Evolutionary conservation across 2,113 vertebrate species (phyloP).

Genomic region (Madoqua kirkii): DNA sequence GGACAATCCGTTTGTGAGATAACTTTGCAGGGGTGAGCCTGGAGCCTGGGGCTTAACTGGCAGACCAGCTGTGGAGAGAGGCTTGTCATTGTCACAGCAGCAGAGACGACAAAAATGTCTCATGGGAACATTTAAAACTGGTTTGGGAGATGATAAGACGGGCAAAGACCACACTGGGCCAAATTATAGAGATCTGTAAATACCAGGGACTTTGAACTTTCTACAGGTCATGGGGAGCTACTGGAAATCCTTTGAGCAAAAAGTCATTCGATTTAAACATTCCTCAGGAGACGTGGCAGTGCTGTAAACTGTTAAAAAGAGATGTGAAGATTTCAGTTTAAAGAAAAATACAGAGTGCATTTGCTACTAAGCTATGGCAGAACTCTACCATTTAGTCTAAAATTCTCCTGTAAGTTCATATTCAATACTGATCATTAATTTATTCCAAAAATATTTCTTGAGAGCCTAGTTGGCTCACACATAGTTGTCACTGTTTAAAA

Average conservation of each 20-base stretch:
- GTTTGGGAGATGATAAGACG: not conserved
- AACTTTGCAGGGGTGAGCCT: not conserved
- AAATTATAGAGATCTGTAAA: not conserved
- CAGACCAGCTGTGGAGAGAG: not conserved
- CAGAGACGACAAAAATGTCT: not conserved
- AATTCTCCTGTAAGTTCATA: not conserved
- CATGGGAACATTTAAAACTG: not conserved
- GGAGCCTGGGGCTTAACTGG: not conserved
- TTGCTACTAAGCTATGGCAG: not conserved
- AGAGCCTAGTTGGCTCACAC: not conserved
- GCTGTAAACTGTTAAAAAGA: not conserved
- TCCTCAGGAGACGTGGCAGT: not conserved
- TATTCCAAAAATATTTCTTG: slow-evolving; percentile 7
- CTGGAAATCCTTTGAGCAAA: slow-evolving; percentile 7
- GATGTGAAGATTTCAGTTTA: not conserved
- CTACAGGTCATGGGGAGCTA: not conserved
- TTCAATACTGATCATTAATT: not conserved
- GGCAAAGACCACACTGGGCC: not conserved
- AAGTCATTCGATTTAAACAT: not conserved
- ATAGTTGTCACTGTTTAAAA: not conserved
- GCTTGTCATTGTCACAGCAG: not conserved
- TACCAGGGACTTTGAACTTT: not conserved
- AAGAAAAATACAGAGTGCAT: not conserved
- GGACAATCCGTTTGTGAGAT: not conserved
- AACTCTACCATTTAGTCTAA: not conserved